phyloP scores from a whole-genome alignment of 2,797 vertebrate genomes.

The Okamejei kenojei region DNA sequence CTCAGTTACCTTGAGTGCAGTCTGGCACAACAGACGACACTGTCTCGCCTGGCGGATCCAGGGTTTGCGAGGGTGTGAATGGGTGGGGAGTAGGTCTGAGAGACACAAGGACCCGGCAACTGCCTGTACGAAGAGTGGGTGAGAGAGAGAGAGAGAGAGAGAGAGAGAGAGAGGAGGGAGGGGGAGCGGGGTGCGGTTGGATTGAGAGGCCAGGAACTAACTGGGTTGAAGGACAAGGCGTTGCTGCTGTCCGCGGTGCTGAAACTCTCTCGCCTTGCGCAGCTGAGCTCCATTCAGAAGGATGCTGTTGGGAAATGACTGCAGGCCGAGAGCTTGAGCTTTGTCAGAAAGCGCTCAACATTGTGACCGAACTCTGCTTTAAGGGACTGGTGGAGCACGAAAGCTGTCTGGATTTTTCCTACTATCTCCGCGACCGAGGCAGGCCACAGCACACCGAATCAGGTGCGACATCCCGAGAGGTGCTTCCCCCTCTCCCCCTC shows the following conservation, averaged over 20 bases:
- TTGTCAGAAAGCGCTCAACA: constrained; percentile 94
- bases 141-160: too few species aligned
- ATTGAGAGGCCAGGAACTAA: not conserved
- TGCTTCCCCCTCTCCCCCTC: not conserved
- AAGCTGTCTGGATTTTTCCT: constrained; percentile 89
- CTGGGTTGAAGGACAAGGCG: too few species aligned
- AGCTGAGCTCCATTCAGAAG: constrained; percentile 65
- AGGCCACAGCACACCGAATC: constrained; percentile 83
- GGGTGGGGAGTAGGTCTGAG: not conserved
- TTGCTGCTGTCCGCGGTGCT: not conserved
- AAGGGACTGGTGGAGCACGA: constrained; percentile 90
- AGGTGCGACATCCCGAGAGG: constrained; percentile 60
- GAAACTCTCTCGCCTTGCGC: constrained; percentile 1
- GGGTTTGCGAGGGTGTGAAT: not conserved
- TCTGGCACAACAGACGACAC: too few species aligned
- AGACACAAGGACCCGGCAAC: not conserved
- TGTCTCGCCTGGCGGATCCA: too few species aligned
- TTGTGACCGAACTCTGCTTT: constrained; percentile 90
- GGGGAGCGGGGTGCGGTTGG: not conserved
- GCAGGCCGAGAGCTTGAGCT: constrained; percentile 95
- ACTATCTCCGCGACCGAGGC: constrained; percentile 86
- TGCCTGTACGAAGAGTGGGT: not conserved
- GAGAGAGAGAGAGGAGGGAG: not conserved
- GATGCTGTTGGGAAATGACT: constrained; percentile 98
- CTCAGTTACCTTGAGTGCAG: not conserved